Conservation (phyloP, 1,140 invertebrate genomes). For the Triops cancriformis region DNA sequence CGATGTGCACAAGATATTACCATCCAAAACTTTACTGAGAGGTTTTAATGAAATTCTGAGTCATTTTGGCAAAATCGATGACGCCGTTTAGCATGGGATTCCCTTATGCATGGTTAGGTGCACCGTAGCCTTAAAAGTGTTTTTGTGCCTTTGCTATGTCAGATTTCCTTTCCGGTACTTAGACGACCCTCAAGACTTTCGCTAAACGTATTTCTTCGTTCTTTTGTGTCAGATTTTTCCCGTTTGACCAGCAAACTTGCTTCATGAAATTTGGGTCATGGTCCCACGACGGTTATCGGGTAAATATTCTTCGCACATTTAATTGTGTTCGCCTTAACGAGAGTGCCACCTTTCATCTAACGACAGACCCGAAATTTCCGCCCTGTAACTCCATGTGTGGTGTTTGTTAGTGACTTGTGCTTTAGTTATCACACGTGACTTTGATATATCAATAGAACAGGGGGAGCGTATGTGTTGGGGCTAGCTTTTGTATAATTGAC, state of each 20-base stretch:
- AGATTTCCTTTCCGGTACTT: too few species aligned
- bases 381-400: not conserved
- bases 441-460: conserved; percentile 2
- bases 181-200: not conserved
- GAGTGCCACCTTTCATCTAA: not conserved
- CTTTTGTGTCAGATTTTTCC: conserved; percentile 55
- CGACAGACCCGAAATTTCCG: not conserved
- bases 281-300: conserved; percentile 94
- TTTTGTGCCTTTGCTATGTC: too few species aligned
- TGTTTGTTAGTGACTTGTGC: not conserved
- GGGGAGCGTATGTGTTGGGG: not conserved
- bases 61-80: too few species aligned
- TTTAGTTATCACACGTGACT: not conserved
- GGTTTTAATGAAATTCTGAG: too few species aligned
- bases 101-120: too few species aligned
- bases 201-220: not conserved
- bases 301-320: conserved; percentile 39
- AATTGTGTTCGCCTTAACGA: not conserved
- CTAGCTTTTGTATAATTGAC: not conserved
- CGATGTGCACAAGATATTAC: too few species aligned
- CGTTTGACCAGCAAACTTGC: conserved; percentile 93
- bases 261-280: conserved; percentile 96
- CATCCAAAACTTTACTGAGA: too few species aligned
- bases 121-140: too few species aligned
- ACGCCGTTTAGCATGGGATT: too few species aligned